These are phyloP conservation scores for Drosophila nasuta DNA, from an alignment of 1,140 invertebrate genomes.

Conservation along the genomic window DNA sequence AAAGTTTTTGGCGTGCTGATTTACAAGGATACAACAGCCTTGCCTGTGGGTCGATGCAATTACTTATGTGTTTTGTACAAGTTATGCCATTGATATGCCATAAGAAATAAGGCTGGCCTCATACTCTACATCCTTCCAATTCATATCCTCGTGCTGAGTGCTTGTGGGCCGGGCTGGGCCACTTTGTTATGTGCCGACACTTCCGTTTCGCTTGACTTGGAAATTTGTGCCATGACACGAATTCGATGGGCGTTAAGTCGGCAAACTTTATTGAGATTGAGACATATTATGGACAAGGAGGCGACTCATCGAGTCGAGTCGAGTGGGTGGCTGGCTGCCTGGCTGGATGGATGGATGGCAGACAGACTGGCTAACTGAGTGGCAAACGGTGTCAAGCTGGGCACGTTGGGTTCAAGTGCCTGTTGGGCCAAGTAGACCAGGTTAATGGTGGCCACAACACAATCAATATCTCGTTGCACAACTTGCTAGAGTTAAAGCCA, in stretches of 20 bases:
- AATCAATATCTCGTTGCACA: slow-evolving; percentile 48
- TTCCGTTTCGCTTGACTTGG: slow-evolving; percentile 53
- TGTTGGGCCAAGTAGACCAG: slow-evolving; percentile 53
- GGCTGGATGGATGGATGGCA: slow-evolving; percentile 28
- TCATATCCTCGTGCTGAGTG: slow-evolving; percentile 22
- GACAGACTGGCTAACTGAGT: slow-evolving; percentile 23
- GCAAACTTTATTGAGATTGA: slow-evolving; percentile 53
- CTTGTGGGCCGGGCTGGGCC: slow-evolving; percentile 27
- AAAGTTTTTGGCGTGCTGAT: slow-evolving; percentile 53
- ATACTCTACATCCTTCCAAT: neutral
- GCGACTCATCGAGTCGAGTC: slow-evolving; percentile 48
- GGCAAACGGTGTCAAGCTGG: slow-evolving; percentile 50
- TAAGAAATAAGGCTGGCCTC: slow-evolving; percentile 8
- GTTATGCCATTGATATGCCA: slow-evolving; percentile 31
- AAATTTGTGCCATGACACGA: slow-evolving; percentile 58
- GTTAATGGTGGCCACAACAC: slow-evolving; percentile 48
- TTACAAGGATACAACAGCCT: slow-evolving; percentile 58
- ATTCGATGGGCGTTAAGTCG: slow-evolving; percentile 46
- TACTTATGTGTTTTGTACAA: slow-evolving; percentile 16
- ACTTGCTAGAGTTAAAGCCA: slow-evolving; percentile 32
- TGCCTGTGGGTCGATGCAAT: slow-evolving; percentile 23
- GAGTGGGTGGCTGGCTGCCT: slow-evolving; percentile 44
- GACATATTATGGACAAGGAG: slow-evolving; percentile 44
- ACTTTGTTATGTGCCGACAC: slow-evolving; percentile 58
- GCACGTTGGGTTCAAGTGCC: slow-evolving; percentile 51